Conservation (phyloP, 2,113 vertebrate species). For the Eretmochelys imbricata region DNA sequence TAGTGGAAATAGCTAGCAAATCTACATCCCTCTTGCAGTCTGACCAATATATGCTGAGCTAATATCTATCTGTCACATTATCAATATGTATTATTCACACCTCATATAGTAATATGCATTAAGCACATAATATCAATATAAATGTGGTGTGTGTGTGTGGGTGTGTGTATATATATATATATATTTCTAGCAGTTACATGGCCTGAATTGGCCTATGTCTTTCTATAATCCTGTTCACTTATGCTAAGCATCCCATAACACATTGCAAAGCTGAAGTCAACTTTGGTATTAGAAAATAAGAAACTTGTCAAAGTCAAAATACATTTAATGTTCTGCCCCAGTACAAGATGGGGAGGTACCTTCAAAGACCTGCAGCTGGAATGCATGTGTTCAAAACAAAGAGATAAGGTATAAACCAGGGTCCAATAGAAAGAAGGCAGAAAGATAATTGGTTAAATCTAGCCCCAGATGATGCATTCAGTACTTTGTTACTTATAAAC, state of each 20-base stretch:
- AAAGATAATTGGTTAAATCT: neutral
- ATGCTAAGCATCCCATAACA: neutral
- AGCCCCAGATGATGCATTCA: neutral
- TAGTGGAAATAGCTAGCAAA: constrained; percentile 1
- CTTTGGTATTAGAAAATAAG: neutral
- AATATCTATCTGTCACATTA: neutral
- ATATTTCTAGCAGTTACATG: neutral
- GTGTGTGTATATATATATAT: neutral
- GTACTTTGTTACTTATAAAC: neutral
- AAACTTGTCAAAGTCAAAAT: neutral
- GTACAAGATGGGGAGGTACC: neutral
- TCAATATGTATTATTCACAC: neutral
- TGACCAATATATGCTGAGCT: neutral
- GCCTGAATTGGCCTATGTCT: neutral
- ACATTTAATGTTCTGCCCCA: neutral
- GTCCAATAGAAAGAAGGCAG: neutral
- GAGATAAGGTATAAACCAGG: neutral
- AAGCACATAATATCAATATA: neutral
- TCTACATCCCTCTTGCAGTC: neutral
- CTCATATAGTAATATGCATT: neutral
- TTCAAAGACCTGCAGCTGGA: neutral
- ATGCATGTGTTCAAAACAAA: neutral
- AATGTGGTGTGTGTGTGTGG: neutral
- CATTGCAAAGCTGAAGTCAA: neutral
- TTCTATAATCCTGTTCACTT: neutral